Conservation (phyloP, 2,888 invertebrate species). For the Elysia crispata region DNA sequence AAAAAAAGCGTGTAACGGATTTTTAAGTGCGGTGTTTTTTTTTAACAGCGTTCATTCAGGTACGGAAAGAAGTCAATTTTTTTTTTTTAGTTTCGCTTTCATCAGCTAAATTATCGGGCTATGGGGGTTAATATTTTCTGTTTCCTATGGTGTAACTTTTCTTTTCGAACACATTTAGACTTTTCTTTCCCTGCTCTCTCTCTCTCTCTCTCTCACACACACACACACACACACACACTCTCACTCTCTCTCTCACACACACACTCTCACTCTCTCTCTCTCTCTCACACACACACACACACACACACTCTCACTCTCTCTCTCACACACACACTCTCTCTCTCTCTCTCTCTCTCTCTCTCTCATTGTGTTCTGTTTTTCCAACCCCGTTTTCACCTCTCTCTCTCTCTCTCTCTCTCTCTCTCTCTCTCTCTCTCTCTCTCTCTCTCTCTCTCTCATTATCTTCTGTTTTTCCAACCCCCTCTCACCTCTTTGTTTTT, state of each 20-base stretch:
- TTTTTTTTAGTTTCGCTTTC: no score
- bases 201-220: not conserved
- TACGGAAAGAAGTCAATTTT: no score
- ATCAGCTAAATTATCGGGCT: no score
- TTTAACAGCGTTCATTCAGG: no score
- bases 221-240: not conserved
- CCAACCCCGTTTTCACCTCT: not conserved
- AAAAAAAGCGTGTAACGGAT: no score
- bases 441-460: not conserved
- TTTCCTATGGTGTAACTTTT: no score
- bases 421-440: not conserved
- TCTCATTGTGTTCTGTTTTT: not conserved
- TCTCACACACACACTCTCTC: constrained; percentile 20
- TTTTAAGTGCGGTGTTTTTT: no score
- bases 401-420: not conserved
- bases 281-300: not conserved
- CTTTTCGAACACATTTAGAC: no score
- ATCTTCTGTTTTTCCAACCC: not conserved
- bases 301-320: constrained; percentile 26
- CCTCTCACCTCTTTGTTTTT: not conserved
- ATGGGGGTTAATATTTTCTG: no score
- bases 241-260: not conserved
- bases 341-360: constrained; percentile 14
- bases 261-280: not conserved
- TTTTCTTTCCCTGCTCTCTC: not conserved